These are phyloP conservation scores for Pipra filicauda DNA, from an alignment of 2,113 vertebrate genomes.

Conservation along the genomic window DNA sequence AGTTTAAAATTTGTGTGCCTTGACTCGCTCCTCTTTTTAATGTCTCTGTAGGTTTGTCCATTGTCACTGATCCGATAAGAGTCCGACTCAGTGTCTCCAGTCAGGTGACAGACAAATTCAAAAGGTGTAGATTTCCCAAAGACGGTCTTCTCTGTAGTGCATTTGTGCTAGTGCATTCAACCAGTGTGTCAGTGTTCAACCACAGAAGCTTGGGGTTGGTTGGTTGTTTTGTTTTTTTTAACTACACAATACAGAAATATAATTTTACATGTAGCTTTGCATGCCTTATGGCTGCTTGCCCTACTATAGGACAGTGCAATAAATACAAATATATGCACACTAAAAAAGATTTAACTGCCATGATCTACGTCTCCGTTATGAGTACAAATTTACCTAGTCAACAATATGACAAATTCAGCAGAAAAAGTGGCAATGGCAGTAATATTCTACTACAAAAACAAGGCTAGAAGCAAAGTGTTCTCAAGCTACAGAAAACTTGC, in stretches of 20 bases:
- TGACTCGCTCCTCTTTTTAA: conserved; percentile 11
- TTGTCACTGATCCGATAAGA: neutral
- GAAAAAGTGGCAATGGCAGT: conserved; percentile 60
- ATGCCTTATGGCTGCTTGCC: conserved; percentile 57
- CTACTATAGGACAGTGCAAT: conserved; percentile 71
- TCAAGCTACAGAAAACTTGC: conserved; percentile 60
- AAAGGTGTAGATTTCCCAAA: conserved; percentile 46
- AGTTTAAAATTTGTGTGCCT: conserved; percentile 2
- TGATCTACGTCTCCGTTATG: conserved; percentile 52
- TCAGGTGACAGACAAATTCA: conserved; percentile 38
- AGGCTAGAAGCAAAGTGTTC: conserved; percentile 66
- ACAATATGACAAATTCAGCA: conserved; percentile 61
- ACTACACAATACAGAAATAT: conserved; percentile 66
- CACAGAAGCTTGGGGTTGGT: neutral
- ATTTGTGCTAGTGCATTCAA: conserved; percentile 58
- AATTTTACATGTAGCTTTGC: conserved; percentile 51
- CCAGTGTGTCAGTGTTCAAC: conserved; percentile 56
- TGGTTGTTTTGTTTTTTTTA: neutral
- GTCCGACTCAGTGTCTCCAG: conserved; percentile 33
- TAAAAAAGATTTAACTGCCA: conserved; percentile 62
- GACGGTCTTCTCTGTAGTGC: conserved; percentile 60
- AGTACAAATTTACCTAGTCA: conserved; percentile 69
- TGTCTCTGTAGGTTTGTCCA: conserved; percentile 28
- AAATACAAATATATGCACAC: conserved; percentile 68
- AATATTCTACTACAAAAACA: conserved; percentile 66